phyloP scores from a whole-genome alignment of 2,113 vertebrate species.

The Oplegnathus fasciatus region DNA sequence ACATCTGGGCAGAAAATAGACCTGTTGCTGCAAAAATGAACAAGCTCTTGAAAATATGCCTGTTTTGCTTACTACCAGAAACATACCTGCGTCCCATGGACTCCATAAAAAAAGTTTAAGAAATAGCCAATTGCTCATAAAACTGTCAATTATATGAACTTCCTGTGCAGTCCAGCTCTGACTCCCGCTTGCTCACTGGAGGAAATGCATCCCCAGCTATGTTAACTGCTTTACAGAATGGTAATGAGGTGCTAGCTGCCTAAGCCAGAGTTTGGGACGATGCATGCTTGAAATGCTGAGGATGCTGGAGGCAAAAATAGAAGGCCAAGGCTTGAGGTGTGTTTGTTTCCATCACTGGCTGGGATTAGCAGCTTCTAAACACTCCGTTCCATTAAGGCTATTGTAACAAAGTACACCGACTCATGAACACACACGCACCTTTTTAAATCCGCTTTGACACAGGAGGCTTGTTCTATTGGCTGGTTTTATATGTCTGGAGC shows the following conservation, averaged over 20 bases:
- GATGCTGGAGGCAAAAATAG: constrained; percentile 78
- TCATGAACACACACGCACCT: constrained; percentile 2
- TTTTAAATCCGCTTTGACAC: too few relatives aligned
- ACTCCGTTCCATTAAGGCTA: constrained; percentile 49
- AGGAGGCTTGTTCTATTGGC: constrained; percentile 35
- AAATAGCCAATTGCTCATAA: constrained; percentile 13
- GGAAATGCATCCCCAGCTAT: constrained; percentile 56
- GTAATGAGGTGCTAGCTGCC: constrained; percentile 77
- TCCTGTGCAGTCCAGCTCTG: constrained; percentile 20
- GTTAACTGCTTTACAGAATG: constrained; percentile 76
- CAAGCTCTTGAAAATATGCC: not conserved
- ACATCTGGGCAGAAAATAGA: constrained; percentile 9
- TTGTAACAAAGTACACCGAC: constrained; percentile 38
- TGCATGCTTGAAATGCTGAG: constrained; percentile 68
- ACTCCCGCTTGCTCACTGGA: constrained; percentile 21
- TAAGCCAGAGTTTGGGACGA: constrained; percentile 38
- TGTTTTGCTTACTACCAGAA: not conserved
- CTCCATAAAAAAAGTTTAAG: constrained; percentile 5
- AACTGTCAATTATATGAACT: constrained; percentile 26
- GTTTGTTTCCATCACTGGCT: constrained; percentile 61
- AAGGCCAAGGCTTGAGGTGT: constrained; percentile 49
- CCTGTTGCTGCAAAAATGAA: too few relatives aligned
- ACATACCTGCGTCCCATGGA: not conserved
- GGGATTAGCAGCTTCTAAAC: constrained; percentile 72
- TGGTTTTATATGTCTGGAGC: constrained; percentile 31